Percentiles rank a stretch among this genome's conserved stretches.
These are phyloP conservation scores for Reticulitermes speratus DNA, from an alignment of 1,140 invertebrate species.

Conservation along the genomic window DNA sequence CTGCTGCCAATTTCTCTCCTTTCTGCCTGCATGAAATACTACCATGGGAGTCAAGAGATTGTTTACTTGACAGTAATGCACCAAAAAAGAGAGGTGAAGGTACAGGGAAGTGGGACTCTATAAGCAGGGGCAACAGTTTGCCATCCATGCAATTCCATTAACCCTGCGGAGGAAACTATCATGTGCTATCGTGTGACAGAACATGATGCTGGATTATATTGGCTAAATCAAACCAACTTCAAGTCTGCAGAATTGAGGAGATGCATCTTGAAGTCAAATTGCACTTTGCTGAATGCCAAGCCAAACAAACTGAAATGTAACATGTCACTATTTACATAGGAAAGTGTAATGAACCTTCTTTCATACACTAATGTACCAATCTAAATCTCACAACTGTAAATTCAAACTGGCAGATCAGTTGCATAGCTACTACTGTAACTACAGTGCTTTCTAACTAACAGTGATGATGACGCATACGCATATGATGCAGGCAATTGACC, in stretches of 20 bases:
- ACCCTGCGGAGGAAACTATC: neutral
- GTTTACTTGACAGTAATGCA: constrained; percentile 14
- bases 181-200: neutral
- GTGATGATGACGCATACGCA: constrained; percentile 12
- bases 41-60: neutral
- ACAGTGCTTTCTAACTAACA: constrained; percentile 3
- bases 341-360: constrained; percentile 9
- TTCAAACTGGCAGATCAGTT: constrained; percentile 9
- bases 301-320: constrained; percentile 2
- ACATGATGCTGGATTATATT: neutral
- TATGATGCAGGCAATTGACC: neutral
- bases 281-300: constrained; percentile 17
- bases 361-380: neutral
- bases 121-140: neutral
- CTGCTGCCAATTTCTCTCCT: neutral
- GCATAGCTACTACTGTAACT: constrained; percentile 10
- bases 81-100: neutral
- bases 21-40: constrained; percentile 6
- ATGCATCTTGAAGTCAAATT: neutral
- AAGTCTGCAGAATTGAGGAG: neutral
- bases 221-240: neutral
- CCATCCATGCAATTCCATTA: neutral
- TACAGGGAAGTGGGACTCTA: neutral
- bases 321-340: constrained; percentile 11
- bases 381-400: neutral